Conservation (phyloP, 2,113 vertebrate species). For the Macheiramphus alcinus region DNA sequence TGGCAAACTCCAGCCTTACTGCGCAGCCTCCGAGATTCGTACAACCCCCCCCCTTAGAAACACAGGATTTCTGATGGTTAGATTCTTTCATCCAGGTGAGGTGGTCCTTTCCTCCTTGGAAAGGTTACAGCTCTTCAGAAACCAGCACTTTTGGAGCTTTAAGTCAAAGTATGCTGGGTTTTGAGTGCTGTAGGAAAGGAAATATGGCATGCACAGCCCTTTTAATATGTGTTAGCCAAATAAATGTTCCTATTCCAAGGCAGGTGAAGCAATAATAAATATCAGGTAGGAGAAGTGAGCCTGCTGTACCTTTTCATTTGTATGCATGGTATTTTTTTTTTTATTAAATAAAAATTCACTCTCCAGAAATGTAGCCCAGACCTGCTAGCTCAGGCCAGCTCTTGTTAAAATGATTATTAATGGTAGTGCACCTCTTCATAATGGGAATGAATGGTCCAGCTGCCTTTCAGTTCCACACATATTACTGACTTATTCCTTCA, state of each 20-base stretch:
- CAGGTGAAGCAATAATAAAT: slow-evolving; percentile 28
- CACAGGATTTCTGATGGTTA: background rate
- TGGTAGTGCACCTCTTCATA: background rate
- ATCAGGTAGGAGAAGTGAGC: background rate
- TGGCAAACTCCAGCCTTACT: background rate
- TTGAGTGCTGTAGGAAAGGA: background rate
- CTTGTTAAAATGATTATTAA: slow-evolving; percentile 57
- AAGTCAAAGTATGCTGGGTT: background rate
- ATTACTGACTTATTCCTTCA: slow-evolving; percentile 7
- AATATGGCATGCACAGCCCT: background rate
- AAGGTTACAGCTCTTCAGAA: background rate
- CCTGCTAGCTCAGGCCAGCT: background rate
- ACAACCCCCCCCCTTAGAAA: fast-evolving
- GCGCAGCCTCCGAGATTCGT: fast-evolving
- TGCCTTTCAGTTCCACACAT: background rate
- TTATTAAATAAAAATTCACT: slow-evolving; percentile 31
- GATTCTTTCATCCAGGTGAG: background rate
- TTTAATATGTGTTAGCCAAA: background rate
- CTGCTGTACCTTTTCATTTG: background rate
- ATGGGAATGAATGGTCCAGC: slow-evolving; percentile 32
- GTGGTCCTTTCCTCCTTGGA: background rate
- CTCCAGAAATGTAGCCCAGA: background rate
- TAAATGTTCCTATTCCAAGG: background rate
- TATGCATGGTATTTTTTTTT: background rate
- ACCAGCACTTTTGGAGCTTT: background rate